Percentiles rank a stretch among this genome's conserved stretches.
phyloP scores from a whole-genome alignment of 2,113 vertebrate genomes.

The Oncorhynchus masou region DNA sequence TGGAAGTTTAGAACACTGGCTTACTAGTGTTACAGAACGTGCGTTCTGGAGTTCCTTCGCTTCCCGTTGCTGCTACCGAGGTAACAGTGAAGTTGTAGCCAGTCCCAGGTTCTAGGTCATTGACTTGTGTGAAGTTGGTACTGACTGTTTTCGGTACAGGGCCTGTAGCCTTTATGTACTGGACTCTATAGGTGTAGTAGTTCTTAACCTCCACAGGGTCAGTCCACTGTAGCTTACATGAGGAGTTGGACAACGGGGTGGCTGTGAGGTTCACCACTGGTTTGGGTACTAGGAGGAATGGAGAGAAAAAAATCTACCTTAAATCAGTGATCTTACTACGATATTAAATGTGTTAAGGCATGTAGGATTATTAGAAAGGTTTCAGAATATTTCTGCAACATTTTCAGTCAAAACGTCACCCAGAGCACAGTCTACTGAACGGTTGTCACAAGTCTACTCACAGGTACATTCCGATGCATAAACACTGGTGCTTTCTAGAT shows the following conservation, averaged over 20 bases:
- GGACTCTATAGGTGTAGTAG: conserved; percentile 39
- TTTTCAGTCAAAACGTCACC: too few species aligned
- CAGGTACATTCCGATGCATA: conserved; percentile 29
- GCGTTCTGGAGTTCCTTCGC: conserved; percentile 6
- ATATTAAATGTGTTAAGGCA: too few species aligned
- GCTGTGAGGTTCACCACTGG: conserved; percentile 44
- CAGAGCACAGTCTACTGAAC: too few species aligned
- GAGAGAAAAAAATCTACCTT: too few species aligned
- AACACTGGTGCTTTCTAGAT: not conserved
- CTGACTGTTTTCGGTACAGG: rapidly evolving
- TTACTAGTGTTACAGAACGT: conserved; percentile 55
- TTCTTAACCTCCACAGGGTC: not conserved
- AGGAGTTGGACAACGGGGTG: conserved; percentile 20
- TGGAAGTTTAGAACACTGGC: not conserved
- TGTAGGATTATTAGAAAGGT: too few species aligned
- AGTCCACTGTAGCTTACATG: conserved; percentile 45
- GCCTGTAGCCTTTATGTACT: not conserved
- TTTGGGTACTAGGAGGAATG: conserved; percentile 46
- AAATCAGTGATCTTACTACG: too few species aligned
- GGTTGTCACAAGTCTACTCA: conserved; percentile 37
- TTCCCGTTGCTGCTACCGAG: conserved; percentile 3
- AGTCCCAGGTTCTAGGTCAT: conserved; percentile 39
- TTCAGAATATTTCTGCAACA: too few species aligned
- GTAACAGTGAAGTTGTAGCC: conserved; percentile 41
- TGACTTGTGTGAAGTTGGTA: not conserved